These are phyloP conservation scores for Sylvilagus floridanus DNA, from an alignment of 2,797 vertebrate species.

Conservation along the genomic window DNA sequence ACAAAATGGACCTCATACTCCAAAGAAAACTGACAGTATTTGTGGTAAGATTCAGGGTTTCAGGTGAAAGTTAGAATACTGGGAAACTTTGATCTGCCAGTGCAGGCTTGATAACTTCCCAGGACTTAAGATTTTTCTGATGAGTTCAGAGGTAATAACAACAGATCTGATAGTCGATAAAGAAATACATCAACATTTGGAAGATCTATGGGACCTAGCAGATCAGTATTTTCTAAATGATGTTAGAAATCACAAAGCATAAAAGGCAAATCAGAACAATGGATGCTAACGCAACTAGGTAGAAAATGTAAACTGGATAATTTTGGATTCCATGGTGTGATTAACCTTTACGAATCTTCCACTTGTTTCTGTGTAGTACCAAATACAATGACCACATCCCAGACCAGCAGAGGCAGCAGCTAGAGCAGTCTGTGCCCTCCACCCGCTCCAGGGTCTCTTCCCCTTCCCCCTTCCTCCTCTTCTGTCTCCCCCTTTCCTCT, in stretches of 20 bases:
- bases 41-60: conserved; percentile 13
- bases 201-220: neutral
- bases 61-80: neutral
- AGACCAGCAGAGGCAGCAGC: no score
- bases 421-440: no score
- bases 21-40: neutral
- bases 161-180: neutral
- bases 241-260: conserved; percentile 5
- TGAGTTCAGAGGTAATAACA: neutral
- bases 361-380: neutral
- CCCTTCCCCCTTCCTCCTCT: no score
- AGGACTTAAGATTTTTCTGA: neutral
- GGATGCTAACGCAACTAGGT: neutral
- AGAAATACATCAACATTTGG: neutral
- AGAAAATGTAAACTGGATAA: neutral
- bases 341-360: neutral
- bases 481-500: no score
- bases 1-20: neutral
- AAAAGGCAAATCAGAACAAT: neutral
- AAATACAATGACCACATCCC: neutral
- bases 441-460: no score
- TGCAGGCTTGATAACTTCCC: neutral
- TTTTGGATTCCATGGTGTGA: neutral
- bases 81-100: neutral
- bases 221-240: neutral